Base-by-base conservation (phyloP, 2,888 invertebrate species). In the Metacarcinus magister region DNA sequence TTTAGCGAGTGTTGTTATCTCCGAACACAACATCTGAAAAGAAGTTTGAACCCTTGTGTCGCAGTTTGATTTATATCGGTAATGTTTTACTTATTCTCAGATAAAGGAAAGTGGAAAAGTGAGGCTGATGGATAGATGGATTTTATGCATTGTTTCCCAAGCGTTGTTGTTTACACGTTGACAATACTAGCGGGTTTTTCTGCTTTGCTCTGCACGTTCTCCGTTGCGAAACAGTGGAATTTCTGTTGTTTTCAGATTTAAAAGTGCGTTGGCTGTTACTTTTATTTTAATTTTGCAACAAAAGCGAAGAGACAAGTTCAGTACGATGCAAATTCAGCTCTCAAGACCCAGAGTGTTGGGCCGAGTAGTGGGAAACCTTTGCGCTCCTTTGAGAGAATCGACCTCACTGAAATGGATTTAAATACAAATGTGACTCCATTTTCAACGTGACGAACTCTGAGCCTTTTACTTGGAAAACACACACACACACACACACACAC, bases 391-490 rank as follows among this genome's bases (percentile, higher is more conserved):
- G 82, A 82, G 32, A 23, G 82, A 82, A 82, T 82, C 32, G 82
- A 82, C 82, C 32, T 82, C 82, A 1, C 82, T 82, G 82, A 32
- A 82, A 82, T 82, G 82, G 82, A 82, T 82, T 82, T 82, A 82
- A 82, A 82, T 82, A 82, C 82, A 82, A 82, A 82, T 82, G 82
- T 82, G 82, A 82, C 82, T 82, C 82, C 82, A 82, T 82, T 82
- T 82, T 82, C 82, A 82, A 82, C 82, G 13, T 32, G 82, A 32
- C 13, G 32, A 82, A 82, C 82, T 82, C 82, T 8, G 10, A 82
- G 32, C 82, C 32, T 32, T 82, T 82, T 82, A 8, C 23, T 32
- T 28, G 28, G 82, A 82, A 82, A 82, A 32, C 82, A 82, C 32
- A 82, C 28, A 82, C 82, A 82, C 82, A 82, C 82, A 82, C 82